A percentile compares a stretch with the other conserved stretches of the same genome.
These are phyloP conservation scores for Tethya wilhelma DNA, from an alignment of 37 sponge, comb jelly and placozoan species.

Conservation along the genomic window DNA sequence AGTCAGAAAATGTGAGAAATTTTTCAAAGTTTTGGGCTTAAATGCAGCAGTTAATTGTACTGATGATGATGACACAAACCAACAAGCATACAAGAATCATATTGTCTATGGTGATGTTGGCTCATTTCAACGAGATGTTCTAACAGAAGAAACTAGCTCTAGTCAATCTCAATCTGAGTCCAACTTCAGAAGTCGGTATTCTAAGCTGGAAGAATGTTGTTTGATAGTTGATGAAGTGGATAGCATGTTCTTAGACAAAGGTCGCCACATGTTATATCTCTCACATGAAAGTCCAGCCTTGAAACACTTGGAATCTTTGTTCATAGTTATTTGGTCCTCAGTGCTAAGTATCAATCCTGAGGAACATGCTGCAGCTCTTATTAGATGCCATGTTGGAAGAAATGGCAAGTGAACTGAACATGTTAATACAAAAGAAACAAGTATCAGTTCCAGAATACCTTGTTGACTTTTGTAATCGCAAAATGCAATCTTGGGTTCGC, in stretches of 20 bases:
- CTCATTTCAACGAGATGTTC: constrained; percentile 7
- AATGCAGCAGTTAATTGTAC: background rate
- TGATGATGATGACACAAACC: background rate
- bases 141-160: background rate
- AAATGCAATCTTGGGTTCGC: constrained; percentile 1
- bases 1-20: background rate
- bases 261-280: constrained; percentile 5
- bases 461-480: background rate
- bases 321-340: constrained; percentile 1
- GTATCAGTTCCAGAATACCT: background rate
- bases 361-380: background rate
- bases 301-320: constrained; percentile 2
- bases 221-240: constrained; percentile 16
- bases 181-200: background rate
- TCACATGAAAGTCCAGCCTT: background rate
- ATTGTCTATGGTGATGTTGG: constrained; percentile 21
- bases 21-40: background rate
- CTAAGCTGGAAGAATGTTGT: background rate
- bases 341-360: background rate
- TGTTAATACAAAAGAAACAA: background rate
- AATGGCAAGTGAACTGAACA: background rate
- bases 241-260: constrained; percentile 16
- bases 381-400: background rate
- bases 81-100: background rate
- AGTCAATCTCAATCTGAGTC: background rate